These are phyloP conservation scores for Pseudochirops corinnae DNA, from an alignment of 2,797 vertebrate species.

Conservation along the genomic window DNA sequence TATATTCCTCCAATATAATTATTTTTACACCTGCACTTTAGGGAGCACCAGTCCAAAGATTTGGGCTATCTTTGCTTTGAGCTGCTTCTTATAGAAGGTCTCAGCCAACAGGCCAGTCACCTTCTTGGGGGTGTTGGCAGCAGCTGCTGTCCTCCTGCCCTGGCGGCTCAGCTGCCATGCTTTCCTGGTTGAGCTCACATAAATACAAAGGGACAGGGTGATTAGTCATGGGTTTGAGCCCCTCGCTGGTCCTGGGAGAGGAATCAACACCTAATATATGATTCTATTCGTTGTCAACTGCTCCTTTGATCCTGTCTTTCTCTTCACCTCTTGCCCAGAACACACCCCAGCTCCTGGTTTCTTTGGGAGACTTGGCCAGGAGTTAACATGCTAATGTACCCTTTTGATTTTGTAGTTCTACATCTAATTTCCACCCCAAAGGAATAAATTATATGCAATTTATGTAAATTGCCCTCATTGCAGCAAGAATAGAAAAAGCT, in stretches of 20 bases:
- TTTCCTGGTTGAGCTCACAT: background rate
- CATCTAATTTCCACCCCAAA: slow-evolving; percentile 10
- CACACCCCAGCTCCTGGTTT: background rate
- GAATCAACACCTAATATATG: background rate
- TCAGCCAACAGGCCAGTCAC: background rate
- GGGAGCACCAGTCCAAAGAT: background rate
- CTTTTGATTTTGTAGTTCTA: slow-evolving; percentile 2
- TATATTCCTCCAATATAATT: background rate
- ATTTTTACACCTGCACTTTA: background rate
- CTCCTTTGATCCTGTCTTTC: background rate
- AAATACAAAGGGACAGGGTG: background rate
- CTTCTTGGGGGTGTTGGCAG: background rate
- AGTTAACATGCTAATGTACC: slow-evolving; percentile 8
- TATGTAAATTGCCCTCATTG: slow-evolving; percentile 11
- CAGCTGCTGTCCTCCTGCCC: background rate
- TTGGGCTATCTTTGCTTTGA: background rate
- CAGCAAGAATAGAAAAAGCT: slow-evolving; percentile 11
- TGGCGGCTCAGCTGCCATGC: background rate
- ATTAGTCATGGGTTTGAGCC: background rate
- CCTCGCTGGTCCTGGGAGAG: background rate
- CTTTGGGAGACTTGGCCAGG: slow-evolving; percentile 5
- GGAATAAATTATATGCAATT: slow-evolving; percentile 11
- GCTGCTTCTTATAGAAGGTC: background rate
- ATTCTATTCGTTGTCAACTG: background rate
- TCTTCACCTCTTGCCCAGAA: background rate